Evolutionary conservation across 2,113 vertebrate genomes (phyloP), one percentile per base, ranked within the genome.

Genomic region (Eptesicus fuscus): DNA sequence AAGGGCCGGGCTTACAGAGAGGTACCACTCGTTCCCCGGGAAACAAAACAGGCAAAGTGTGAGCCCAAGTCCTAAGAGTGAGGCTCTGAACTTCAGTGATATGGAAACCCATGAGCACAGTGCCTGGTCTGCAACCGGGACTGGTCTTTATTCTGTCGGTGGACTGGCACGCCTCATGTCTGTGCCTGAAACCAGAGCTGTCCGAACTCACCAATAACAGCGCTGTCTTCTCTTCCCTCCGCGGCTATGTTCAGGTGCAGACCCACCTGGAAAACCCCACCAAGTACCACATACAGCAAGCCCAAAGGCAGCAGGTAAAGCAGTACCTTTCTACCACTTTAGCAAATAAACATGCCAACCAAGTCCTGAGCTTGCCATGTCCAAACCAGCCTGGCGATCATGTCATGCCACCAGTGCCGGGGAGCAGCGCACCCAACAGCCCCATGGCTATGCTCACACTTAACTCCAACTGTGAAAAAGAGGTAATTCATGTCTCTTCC

Each of bases 371-470:
- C 98, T 98, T 99, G 98, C 99, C 99, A 91, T 99, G 99, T 96
- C 98, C 99, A 96, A 99, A 98, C 98, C 99, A 99, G 98, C 98
- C 99, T 22, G 98, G 99, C 23, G 99, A 99, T 88, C 99, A 99
- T 95, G 99, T 99, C 98, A 99, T 99, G 99, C 99, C 99, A 5
- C 99, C 99, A 18, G 99, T 99, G 90, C 99, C 99, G 49, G 99
- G 99, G 97, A 99, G 99, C 99, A 99, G 99, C 78, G 99, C 99
- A 6, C 99, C 99, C 98, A 99, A 99, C 99, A 99, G 99, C 97
- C 99, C 99, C 9, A 99, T 99, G 99, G 99, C 99, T 94, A 99
- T 99, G 99, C 99, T 99, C 93, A 99, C 99, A 91, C 98, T 99
- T 77, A 99, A 99, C 98, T 99, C 99, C 98, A 99, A 98, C 98